These are phyloP conservation scores for Myxocyprinus asiaticus DNA, from an alignment of 2,113 vertebrate species.

Conservation along the genomic window DNA sequence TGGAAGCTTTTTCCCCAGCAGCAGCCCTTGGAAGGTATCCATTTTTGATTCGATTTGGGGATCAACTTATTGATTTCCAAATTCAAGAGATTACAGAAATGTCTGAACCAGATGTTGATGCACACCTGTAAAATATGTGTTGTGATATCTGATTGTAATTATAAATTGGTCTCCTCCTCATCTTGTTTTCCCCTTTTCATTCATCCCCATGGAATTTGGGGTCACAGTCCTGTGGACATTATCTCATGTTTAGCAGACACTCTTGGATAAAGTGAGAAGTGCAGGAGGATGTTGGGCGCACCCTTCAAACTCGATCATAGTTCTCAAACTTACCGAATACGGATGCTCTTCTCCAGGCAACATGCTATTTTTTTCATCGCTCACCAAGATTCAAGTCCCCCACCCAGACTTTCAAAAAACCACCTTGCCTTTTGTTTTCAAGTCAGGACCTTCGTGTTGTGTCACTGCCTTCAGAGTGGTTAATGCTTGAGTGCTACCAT, in stretches of 20 bases:
- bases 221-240: neutral
- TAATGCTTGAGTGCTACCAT: constrained; percentile 10
- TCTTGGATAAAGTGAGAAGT: constrained; percentile 15
- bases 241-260: neutral
- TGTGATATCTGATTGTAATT: neutral
- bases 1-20: neutral
- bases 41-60: neutral
- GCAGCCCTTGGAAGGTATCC: neutral
- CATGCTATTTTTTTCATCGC: neutral
- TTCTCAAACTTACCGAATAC: constrained; percentile 5
- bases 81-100: constrained; percentile 65
- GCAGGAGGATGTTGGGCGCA: neutral
- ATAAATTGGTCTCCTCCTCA: neutral
- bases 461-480: constrained; percentile 18
- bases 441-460: neutral
- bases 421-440: constrained; percentile 5
- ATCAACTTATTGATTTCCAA: neutral
- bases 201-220: constrained; percentile 1
- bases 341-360: neutral
- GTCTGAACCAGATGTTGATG: constrained; percentile 52
- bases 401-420: constrained; percentile 2
- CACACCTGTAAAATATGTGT: constrained; percentile 50
- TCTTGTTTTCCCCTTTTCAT: constrained; percentile 7
- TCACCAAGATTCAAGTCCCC: neutral
- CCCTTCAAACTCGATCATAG: neutral